Evolutionary conservation across 2,797 vertebrate genomes (phyloP), one percentile per base, ranked within the genome.

Genomic region (Hoplostethus mediterraneus): DNA sequence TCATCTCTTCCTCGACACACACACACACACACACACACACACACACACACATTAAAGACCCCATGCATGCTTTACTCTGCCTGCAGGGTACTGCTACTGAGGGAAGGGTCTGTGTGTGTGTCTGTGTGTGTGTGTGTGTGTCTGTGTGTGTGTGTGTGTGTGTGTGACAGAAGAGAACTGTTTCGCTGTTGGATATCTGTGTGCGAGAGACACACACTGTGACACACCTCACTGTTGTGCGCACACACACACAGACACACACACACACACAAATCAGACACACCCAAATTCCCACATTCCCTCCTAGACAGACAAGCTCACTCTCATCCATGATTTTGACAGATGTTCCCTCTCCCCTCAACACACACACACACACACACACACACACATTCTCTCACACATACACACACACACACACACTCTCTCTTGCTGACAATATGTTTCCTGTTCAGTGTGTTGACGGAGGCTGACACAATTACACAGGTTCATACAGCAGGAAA

Each of bases 381-480:
- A 74, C 73, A 31, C 30, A 79, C 70, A 17, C 60, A n/a, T n/a
- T n/a, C n/a, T n/a, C n/a, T n/a, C 64, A 74, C 73, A 31, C 30
- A 79, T 67, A 17, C 60, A 82, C 60, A 78, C 68, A 69, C 64
- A 74, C 73, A 31, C 30, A 31, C 3, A 16, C 47, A 47, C 36
- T 30, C 64, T 16, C 45, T 5, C 1, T 60, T 45, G 49, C 62
- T 73, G 79, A 63, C 71, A 73, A 83, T 86, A 56, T 25, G 42
- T 76, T 72, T 74, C 63, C 63, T 45, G 45, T 67, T 59, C 40
- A 1, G 63, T 21, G 11, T 48, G 57, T 60, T 71, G 77, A 83
- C 17, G 16, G 80, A 78, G 5, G 82, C 78, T 87, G 86, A 89
- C 78, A 87, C 77, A 86, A 80, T 88, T 84, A 87, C 81, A 79